A percentile compares a stretch with the other conserved stretches of the same genome.
These are phyloP conservation scores for Nephrocerus scutellatus DNA, from an alignment of 2,888 invertebrate species.

Conservation along the genomic window DNA sequence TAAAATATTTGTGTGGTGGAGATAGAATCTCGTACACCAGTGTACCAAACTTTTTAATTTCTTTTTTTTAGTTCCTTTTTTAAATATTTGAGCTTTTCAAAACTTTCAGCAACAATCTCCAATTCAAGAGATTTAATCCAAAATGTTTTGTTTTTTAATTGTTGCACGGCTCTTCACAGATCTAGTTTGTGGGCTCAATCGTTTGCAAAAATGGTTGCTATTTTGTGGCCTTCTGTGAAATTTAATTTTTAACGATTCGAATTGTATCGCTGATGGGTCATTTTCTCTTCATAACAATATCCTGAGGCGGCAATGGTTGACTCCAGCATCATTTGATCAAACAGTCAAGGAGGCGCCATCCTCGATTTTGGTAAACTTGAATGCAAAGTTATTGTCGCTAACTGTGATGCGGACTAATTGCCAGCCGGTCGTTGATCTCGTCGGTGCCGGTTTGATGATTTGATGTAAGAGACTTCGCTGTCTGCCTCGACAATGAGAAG, in stretches of 20 bases:
- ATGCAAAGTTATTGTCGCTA: slow-evolving; percentile 72
- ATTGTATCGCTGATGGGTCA: slow-evolving; percentile 84
- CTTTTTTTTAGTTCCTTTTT: too few species aligned
- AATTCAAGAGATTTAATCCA: too few species aligned
- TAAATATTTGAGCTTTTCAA: too few species aligned
- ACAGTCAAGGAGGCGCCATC: slow-evolving; percentile 70
- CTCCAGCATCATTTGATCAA: slow-evolving; percentile 83
- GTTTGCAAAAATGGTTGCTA: too few species aligned
- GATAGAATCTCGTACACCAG: too few species aligned
- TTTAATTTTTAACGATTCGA: slow-evolving; percentile 68
- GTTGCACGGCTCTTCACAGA: too few species aligned
- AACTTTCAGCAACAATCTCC: too few species aligned
- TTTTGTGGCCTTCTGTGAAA: too few species aligned
- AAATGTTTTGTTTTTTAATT: too few species aligned
- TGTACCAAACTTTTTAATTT: too few species aligned
- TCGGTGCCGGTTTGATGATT: slow-evolving; percentile 81
- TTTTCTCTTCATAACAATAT: slow-evolving; percentile 83
- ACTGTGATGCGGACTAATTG: slow-evolving; percentile 75
- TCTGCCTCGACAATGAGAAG: slow-evolving; percentile 80
- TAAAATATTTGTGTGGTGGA: too few species aligned
- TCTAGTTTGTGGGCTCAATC: too few species aligned
- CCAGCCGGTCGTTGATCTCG: slow-evolving; percentile 59
- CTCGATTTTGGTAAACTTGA: slow-evolving; percentile 85
- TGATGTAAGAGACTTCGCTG: slow-evolving; percentile 80
- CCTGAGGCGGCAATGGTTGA: slow-evolving; percentile 77